These are phyloP conservation scores for Noturus placidus DNA, from an alignment of 2,113 vertebrate genomes.

Conservation along the genomic window DNA sequence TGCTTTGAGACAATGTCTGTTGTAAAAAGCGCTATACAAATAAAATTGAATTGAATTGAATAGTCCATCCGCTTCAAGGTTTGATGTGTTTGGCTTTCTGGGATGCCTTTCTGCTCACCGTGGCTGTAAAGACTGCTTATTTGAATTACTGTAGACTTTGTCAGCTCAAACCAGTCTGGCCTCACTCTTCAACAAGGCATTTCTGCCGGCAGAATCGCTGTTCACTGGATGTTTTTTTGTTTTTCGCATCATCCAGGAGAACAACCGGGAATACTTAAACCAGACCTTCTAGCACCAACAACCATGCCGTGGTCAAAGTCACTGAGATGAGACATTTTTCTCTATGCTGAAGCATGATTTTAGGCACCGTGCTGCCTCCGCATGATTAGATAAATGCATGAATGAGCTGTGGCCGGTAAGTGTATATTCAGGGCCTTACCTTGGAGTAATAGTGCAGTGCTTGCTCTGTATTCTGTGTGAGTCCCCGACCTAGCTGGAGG, in stretches of 20 bases:
- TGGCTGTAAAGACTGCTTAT: not conserved
- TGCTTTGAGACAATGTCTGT: too few species aligned
- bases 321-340: not conserved
- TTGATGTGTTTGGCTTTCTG: not conserved
- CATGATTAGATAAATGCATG: not conserved
- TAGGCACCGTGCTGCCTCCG: not conserved
- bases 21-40: too few species aligned
- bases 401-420: not conserved
- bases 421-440: conserved; percentile 56
- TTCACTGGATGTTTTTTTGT: not conserved
- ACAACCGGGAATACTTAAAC: not conserved
- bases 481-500: conserved; percentile 74
- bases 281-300: not conserved
- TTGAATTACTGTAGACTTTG: not conserved
- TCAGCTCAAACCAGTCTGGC: not conserved
- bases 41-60: too few species aligned
- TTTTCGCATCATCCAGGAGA: not conserved
- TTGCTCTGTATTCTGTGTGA: conserved; percentile 57
- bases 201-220: not conserved
- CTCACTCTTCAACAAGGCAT: not conserved
- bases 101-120: not conserved
- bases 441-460: conserved; percentile 70
- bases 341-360: not conserved
- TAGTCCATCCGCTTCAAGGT: not conserved
- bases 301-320: not conserved